phyloP scores from a whole-genome alignment of 2,113 vertebrate species.

The Gallinago undulata region DNA sequence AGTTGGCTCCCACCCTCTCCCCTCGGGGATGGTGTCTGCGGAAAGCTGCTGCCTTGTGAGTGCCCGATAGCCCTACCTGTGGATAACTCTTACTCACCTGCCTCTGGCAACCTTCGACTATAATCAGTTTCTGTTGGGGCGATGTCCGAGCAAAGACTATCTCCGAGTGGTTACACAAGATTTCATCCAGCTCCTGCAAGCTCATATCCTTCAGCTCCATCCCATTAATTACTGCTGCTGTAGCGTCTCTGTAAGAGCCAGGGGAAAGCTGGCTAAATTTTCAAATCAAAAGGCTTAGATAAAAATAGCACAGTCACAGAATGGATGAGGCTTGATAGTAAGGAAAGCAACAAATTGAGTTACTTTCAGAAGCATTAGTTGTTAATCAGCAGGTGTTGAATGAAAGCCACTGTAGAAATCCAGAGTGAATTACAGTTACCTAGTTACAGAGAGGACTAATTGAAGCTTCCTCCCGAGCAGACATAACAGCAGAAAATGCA shows the following conservation, averaged over 20 bases:
- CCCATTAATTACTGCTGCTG: conserved; percentile 78
- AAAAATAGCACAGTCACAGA: fast-evolving
- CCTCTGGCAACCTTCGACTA: conserved; percentile 82
- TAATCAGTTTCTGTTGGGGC: conserved; percentile 81
- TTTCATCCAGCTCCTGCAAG: conserved; percentile 70
- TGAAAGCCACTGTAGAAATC: not conserved
- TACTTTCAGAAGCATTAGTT: not conserved
- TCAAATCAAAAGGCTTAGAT: not conserved
- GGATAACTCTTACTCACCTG: conserved; percentile 61
- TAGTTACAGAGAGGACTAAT: not conserved
- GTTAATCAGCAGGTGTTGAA: not conserved
- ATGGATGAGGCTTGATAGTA: not conserved
- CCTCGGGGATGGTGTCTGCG: fast-evolving
- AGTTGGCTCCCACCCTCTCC: not conserved
- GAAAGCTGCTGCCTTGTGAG: not conserved
- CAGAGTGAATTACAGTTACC: not conserved
- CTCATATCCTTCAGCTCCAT: conserved; percentile 81
- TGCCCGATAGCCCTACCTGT: fast-evolving
- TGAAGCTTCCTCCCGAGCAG: not conserved
- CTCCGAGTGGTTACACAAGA: conserved; percentile 72
- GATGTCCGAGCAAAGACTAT: conserved; percentile 82
- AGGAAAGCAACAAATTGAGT: not conserved
- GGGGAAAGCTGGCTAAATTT: not conserved
- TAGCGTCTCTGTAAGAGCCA: conserved; percentile 69
- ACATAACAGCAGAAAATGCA: not conserved